Conservation (phyloP, 2,888 invertebrate species). For the Mechanitis mazaeus region DNA sequence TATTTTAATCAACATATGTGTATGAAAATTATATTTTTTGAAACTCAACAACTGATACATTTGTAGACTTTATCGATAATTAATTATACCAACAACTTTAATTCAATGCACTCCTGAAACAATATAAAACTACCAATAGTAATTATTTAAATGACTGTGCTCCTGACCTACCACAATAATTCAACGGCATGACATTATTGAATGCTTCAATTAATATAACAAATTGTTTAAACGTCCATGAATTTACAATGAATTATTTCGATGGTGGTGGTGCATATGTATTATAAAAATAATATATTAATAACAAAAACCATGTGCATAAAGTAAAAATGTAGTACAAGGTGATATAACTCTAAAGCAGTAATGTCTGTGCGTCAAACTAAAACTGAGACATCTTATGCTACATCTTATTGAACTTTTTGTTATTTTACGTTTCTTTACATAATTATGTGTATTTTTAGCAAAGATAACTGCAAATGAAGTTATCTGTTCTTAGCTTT, state of each 20-base stretch:
- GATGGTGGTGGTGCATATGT: too few species aligned
- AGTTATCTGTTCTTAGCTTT: constrained; percentile 42
- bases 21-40: too few species aligned
- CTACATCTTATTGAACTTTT: not conserved
- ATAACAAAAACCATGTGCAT: too few species aligned
- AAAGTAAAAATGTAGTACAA: too few species aligned
- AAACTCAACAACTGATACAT: too few species aligned
- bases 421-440: constrained; percentile 5
- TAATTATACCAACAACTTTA: not conserved
- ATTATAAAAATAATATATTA: too few species aligned
- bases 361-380: not conserved
- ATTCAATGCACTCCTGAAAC: not conserved
- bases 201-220: constrained; percentile 22
- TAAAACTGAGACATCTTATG: too few species aligned
- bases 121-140: not conserved
- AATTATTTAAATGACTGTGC: constrained; percentile 2
- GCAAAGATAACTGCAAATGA: constrained; percentile 40
- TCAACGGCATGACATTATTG: constrained; percentile 17
- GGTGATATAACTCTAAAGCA: not conserved
- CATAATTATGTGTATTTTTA: constrained; percentile 26
- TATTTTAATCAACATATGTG: too few species aligned
- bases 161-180: constrained; percentile 10
- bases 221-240: constrained; percentile 20
- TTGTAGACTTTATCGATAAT: not conserved
- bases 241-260: constrained; percentile 4